Evolutionary conservation across 2,113 vertebrate species (phyloP), one percentile per base, ranked within the genome.

Genomic region (Otus sunia): DNA sequence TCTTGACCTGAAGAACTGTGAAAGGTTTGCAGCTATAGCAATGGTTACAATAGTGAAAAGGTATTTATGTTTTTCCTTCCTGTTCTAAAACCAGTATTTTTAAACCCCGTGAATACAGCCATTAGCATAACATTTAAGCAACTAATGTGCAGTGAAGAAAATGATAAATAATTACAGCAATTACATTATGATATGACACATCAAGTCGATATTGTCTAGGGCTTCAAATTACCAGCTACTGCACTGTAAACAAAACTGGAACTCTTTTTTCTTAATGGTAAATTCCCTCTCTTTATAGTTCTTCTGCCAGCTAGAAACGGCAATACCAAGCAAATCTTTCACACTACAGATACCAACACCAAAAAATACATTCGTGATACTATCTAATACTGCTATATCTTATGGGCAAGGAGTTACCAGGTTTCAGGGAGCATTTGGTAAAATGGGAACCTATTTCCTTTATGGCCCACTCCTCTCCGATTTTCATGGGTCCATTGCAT

Each of bases 121-220:
- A 79, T 79, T 82, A 94, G 34, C 45, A 53, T 58, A 93, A 86
- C 2, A 6, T 37, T 94, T 71, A 72, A 71, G 93, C 36, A 76
- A 64, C 20, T 72, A 32, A 67, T 36, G 13, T 69, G 26, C 53
- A 83, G 41, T 77, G 63, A 92, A 90, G 62, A 92, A 94, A 94
- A 96, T 77, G 2, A 60, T 83, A 92, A 96, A 82, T 81, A 92
- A 95, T 83, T 91, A 80, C 43, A 81, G 63, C 25, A 92, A 84
- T 89, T 94, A 76, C 45, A 41, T 76, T 79, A 76, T 60, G 56
- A 81, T 87, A 68, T 90, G 39, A 85, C 53, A 94, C 53, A 79
- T 86, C 32, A 69, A 83, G 55, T 58, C 62, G 21, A 11, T 69
- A 62, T 50, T 80, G 25, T 91, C 15, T 50, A 73, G 36, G 63